These are phyloP conservation scores for Scaptomyza cyrtandrae DNA, from an alignment of 2,888 invertebrate genomes.

Conservation along the genomic window DNA sequence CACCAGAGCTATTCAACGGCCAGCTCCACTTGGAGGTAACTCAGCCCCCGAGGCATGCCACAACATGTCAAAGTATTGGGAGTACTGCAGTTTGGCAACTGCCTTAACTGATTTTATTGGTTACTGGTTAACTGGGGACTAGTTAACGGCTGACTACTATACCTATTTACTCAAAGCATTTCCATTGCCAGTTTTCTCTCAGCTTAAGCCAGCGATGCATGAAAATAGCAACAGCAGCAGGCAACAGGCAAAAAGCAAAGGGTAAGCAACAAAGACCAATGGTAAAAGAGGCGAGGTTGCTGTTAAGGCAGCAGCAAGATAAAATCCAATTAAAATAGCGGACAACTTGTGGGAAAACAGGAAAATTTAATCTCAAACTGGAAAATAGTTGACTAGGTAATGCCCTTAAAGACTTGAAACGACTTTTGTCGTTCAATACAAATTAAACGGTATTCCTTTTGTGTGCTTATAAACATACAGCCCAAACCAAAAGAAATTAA, in stretches of 20 bases:
- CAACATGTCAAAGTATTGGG: slow-evolving; percentile 59
- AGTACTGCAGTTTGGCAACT: slow-evolving; percentile 25
- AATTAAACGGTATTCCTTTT: too few species aligned
- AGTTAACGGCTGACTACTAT: slow-evolving; percentile 24
- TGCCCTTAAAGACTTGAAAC: slow-evolving; percentile 32
- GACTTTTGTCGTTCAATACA: not conserved
- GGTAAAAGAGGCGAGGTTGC: slow-evolving; percentile 32
- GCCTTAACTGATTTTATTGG: slow-evolving; percentile 34
- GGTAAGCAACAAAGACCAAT: slow-evolving; percentile 5
- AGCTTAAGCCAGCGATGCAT: slow-evolving; percentile 71
- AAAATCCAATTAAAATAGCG: slow-evolving; percentile 77
- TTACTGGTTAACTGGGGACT: slow-evolving; percentile 7
- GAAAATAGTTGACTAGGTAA: slow-evolving; percentile 33
- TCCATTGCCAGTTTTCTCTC: slow-evolving; percentile 73
- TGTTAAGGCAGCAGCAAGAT: slow-evolving; percentile 69
- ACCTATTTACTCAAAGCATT: slow-evolving; percentile 73
- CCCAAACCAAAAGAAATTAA: too few species aligned
- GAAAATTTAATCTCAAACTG: slow-evolving; percentile 6
- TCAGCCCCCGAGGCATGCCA: slow-evolving; percentile 39
- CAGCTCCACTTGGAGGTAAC: slow-evolving; percentile 19
- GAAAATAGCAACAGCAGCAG: slow-evolving; percentile 48
- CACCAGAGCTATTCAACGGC: slow-evolving; percentile 21
- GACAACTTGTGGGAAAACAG: slow-evolving; percentile 48
- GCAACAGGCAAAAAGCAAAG: too few species aligned
- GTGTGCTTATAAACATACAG: too few species aligned